Evolutionary conservation across 2,797 vertebrate genomes (phyloP).

Genomic region (Picus viridis): DNA sequence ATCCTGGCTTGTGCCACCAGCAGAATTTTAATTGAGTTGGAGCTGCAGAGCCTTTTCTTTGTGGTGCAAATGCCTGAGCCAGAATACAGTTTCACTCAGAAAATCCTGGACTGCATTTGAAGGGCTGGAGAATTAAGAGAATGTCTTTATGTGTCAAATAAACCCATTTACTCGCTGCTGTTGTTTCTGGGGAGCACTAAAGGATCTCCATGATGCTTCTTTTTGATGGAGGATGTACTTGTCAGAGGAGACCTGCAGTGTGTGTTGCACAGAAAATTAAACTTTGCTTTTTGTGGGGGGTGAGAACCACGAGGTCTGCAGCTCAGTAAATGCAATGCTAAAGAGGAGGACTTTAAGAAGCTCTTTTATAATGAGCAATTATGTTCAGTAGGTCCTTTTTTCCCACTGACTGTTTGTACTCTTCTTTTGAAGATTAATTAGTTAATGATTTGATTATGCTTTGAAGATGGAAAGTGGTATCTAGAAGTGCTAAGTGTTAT

Average conservation of each 20-base stretch:
- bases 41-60: conserved; percentile 15
- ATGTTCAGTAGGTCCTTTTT: conserved; percentile 35
- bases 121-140: background rate
- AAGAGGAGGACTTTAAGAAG: conserved; percentile 8
- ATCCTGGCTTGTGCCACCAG: background rate
- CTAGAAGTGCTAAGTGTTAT: conserved; percentile 69
- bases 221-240: background rate
- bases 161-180: background rate
- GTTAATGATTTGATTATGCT: conserved; percentile 67
- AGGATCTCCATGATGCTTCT: background rate
- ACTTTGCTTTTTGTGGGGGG: background rate
- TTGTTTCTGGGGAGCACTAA: background rate
- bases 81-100: background rate
- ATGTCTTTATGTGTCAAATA: background rate
- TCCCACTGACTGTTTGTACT: conserved; percentile 27
- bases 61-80: background rate
- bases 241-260: background rate
- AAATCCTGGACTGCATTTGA: background rate
- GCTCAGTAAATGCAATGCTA: background rate
- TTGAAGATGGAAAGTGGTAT: conserved; percentile 69
- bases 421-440: conserved; percentile 71
- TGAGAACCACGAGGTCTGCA: background rate
- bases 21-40: conserved; percentile 33
- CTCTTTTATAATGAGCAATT: conserved; percentile 42
- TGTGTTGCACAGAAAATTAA: background rate